Evolutionary conservation across 1,140 invertebrate genomes (phyloP), one percentile per base, ranked within the genome.

Genomic region (Gonatopus flavifemur): DNA sequence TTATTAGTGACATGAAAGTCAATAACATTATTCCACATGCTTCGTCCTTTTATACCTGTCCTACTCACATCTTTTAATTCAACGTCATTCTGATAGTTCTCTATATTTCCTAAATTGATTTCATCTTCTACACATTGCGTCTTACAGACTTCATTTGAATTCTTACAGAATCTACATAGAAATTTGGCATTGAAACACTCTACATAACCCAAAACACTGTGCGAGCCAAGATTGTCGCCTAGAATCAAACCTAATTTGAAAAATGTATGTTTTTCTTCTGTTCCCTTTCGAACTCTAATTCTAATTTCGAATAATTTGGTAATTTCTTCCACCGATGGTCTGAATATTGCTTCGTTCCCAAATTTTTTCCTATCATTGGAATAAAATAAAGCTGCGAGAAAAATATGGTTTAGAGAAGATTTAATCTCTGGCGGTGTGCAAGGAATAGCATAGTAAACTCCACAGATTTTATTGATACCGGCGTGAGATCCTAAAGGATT

Each of bases 191-290:
- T 8, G 32, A 62, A 55, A 36, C 38, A 48, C 31, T 40, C 28
- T 1, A 28, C 31, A 36, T 55, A 52, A 3, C 52, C 55, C 16
- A 37, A 47, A 7, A 60, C 44, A 19, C 28, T 22, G 32, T 57
- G 49, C 4, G 44, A 25, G 4, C 52, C 59, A 5, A 53, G 36
- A 50, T 62, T 58, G 24, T 55, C 59, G 7, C 44, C 46, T 24
- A 43, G 13, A 9, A 61, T 12, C 1, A 57, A 18, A 4, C 13
- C 25, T 18, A 38, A 19, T 31, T 50, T 22, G 28, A 57, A 57
- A 46, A 52, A 50, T 28, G 52, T 16, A 39, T 33, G 39, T 39
- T 46, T 12, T 37, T 18, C 30, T 25, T 20, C 36, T 13, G 24
- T 36, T 18, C 40, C 25, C 13, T 16, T 18, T 12, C 20, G 33